Evolutionary conservation across 2,888 invertebrate genomes (phyloP).

Genomic region (Sinotaia quadrata): DNA sequence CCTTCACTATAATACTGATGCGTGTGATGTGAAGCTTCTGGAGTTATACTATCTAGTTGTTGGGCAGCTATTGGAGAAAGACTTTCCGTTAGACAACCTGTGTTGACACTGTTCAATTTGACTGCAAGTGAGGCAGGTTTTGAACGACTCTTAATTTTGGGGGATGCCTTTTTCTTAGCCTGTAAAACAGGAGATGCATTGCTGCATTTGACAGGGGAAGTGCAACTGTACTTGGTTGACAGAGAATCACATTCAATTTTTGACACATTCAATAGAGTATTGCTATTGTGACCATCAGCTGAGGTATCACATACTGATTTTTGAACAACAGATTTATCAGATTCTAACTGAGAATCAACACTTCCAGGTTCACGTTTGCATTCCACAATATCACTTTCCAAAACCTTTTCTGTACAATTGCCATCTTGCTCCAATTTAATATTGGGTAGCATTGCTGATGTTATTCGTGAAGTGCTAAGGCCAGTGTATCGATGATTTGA

Average conservation of each 20-base stretch:
- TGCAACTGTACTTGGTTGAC: background rate
- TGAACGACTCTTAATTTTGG: constrained; percentile 15
- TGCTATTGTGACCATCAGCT: constrained; percentile 6
- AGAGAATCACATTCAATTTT: constrained; percentile 6
- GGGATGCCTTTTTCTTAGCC: constrained; percentile 19
- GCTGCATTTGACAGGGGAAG: background rate
- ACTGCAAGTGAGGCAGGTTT: constrained; percentile 5
- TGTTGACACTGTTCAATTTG: background rate
- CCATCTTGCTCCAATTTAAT: constrained; percentile 27
- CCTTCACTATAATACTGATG: background rate
- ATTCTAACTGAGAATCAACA: background rate
- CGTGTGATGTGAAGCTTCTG: background rate
- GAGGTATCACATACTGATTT: background rate
- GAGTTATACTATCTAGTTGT: constrained; percentile 1
- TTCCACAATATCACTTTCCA: background rate
- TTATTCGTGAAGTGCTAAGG: background rate
- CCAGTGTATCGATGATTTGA: background rate
- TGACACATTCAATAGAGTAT: constrained; percentile 2
- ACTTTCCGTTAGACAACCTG: constrained; percentile 12
- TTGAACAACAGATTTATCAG: background rate
- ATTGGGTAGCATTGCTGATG: background rate
- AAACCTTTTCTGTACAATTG: constrained; percentile 7
- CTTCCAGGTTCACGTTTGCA: constrained; percentile 13
- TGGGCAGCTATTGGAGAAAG: background rate
- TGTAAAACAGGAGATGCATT: background rate